Percentiles rank a stretch among this genome's conserved stretches.
These are phyloP conservation scores for Toxotes chatareus DNA, from an alignment of 2,113 vertebrate species.

Conservation along the genomic window DNA sequence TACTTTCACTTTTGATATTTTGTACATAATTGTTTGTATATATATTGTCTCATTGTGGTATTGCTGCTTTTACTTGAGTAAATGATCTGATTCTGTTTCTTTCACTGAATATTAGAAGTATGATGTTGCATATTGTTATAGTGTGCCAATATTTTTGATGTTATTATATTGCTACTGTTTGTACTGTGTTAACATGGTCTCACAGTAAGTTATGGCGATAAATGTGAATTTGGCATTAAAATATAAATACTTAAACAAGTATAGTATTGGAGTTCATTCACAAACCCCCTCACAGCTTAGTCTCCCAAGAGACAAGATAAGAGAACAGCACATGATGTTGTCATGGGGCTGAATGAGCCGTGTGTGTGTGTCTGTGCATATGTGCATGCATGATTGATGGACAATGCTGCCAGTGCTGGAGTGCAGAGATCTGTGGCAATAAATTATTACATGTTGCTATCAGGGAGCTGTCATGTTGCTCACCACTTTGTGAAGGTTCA, in stretches of 20 bases:
- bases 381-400: constrained; percentile 22
- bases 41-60: too few relatives aligned
- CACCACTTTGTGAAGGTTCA: constrained; percentile 10
- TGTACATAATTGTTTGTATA: too few relatives aligned
- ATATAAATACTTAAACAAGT: neutral
- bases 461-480: constrained; percentile 38
- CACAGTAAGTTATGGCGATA: neutral
- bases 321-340: neutral
- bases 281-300: too few relatives aligned
- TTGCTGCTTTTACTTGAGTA: too few relatives aligned
- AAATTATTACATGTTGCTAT: constrained; percentile 25
- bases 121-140: too few relatives aligned
- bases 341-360: neutral
- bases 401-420: neutral
- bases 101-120: too few relatives aligned
- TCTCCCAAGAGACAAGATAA: neutral
- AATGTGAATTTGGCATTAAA: neutral
- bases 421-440: constrained; percentile 14
- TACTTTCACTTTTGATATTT: too few relatives aligned
- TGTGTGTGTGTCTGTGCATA: neutral
- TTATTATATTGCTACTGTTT: too few relatives aligned
- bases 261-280: neutral
- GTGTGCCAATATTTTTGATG: too few relatives aligned
- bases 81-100: too few relatives aligned
- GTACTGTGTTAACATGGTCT: too few relatives aligned